phyloP scores from a whole-genome alignment of 2,888 invertebrate genomes.

The Tineola bisselliella region DNA sequence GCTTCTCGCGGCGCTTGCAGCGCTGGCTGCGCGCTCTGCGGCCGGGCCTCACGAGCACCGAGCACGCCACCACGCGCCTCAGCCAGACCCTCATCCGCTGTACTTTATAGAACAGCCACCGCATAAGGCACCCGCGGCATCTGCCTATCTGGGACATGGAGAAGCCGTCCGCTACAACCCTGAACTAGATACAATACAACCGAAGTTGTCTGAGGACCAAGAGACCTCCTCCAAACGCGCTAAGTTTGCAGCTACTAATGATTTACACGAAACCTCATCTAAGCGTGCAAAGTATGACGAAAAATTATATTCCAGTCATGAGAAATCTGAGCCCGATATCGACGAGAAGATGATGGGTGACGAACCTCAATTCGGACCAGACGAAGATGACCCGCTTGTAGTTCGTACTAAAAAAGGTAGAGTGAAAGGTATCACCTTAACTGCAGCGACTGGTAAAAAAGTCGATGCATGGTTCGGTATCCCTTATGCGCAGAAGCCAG shows the following conservation, averaged over 20 bases:
- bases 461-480: constrained; percentile 88
- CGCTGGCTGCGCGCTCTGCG: constrained; percentile 57
- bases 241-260: constrained; percentile 30
- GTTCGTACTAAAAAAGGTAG: constrained; percentile 81
- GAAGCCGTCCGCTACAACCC: constrained; percentile 66
- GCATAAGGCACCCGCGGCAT: constrained; percentile 39
- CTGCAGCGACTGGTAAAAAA: constrained; percentile 79
- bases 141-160: constrained; percentile 64
- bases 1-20: constrained; percentile 57
- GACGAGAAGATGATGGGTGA: constrained; percentile 48
- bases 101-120: constrained; percentile 32
- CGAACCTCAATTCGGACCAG: constrained; percentile 53
- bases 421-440: constrained; percentile 79
- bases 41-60: constrained; percentile 62
- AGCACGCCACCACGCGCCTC: constrained; percentile 60
- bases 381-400: constrained; percentile 75
- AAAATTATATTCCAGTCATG: constrained; percentile 51
- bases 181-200: constrained; percentile 62
- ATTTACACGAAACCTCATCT: constrained; percentile 39
- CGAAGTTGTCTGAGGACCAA: constrained; percentile 44
- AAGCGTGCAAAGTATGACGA: constrained; percentile 47
- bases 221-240: constrained; percentile 51
- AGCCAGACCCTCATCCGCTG: constrained; percentile 28
- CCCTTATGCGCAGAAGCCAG: constrained; percentile 83
- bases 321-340: constrained; percentile 28